Base-by-base conservation (phyloP, 2,797 vertebrate species). In the Coccyzus lansbergi region DNA sequence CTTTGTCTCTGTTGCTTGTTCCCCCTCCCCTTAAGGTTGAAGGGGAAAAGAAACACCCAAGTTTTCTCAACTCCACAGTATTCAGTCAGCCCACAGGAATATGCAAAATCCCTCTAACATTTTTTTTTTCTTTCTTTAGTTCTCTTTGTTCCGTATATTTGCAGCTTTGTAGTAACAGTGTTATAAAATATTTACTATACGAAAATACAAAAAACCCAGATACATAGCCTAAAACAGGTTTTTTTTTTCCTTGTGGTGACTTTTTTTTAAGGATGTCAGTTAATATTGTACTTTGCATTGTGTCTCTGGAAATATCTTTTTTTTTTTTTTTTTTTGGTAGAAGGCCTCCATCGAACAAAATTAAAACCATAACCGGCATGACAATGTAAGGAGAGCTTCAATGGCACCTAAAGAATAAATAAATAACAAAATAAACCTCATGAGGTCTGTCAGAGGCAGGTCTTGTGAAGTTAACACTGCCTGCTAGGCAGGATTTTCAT, bases 341-440 rank as follows among this genome's bases (percentile, higher is more conserved):
- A 97, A 97, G 95, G 96, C 97, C 95, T 97, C 96, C 93, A 92
- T 96, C 94, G 97, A 98, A 97, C 96, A 97, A 97, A 97, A 96
- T 88, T 96, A 97, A 97, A 96, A 96, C 96, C 90, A 97, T 92
- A 95, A 97, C 85, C 72, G 90, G 94, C 97, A 97, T 97, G 96
- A 97, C 96, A 96, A 97, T 97, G 95, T 98, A 97, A 97, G 96
- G 97, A 98, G 97, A 96, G 97, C 98, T 98, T 98, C 97, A 97
- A 98, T 97, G 98, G 96, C 97, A 96, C 98, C 98, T 98, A 97
- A 97, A 92, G 84, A 87, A 91, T 85, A 95, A 96, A 87, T 90
- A 95, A 95, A 87, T 65, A 94, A 69, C 84, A 91, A 96, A 96
- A 70, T 74, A 49, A 89, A 95, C 88, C 92, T 90, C 95, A 95